Evolutionary conservation across 1,140 invertebrate genomes (phyloP).

Genomic region (Tetramorium alpestre): DNA sequence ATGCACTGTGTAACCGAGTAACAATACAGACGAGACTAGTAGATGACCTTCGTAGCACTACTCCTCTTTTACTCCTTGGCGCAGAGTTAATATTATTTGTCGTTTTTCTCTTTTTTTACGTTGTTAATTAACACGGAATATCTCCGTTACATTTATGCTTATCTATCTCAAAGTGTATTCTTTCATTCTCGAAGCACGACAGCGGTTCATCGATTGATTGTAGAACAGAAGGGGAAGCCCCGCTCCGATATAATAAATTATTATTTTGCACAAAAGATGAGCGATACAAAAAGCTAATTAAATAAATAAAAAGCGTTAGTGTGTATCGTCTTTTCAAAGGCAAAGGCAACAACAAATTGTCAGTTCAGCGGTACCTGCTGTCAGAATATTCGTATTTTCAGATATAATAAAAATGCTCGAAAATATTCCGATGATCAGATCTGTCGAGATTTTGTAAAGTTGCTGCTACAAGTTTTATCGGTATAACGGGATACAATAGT

Average conservation of each 20-base stretch:
- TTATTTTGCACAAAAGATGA: background rate
- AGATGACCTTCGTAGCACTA: slow-evolving; percentile 83
- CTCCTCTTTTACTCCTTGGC: slow-evolving; percentile 75
- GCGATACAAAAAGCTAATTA: slow-evolving; percentile 61
- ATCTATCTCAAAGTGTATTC: slow-evolving; percentile 37
- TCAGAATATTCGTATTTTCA: background rate
- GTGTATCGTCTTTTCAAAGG: slow-evolving; percentile 80
- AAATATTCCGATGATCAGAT: background rate
- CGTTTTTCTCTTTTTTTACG: slow-evolving; percentile 57
- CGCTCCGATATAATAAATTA: slow-evolving; percentile 75
- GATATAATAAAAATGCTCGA: background rate
- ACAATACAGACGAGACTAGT: slow-evolving; percentile 85
- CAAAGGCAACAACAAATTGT: slow-evolving; percentile 81
- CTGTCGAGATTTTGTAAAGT: background rate
- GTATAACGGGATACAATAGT: background rate
- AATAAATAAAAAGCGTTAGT: slow-evolving; percentile 59
- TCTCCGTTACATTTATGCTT: slow-evolving; percentile 67
- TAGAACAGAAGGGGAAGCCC: slow-evolving; percentile 78
- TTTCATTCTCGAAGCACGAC: slow-evolving; percentile 74
- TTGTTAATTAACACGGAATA: slow-evolving; percentile 32
- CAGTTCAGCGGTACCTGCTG: background rate
- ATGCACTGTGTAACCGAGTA: slow-evolving; percentile 84
- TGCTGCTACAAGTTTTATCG: background rate
- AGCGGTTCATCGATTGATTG: slow-evolving; percentile 79
- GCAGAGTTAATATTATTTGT: slow-evolving; percentile 80